phyloP scores from a whole-genome alignment of 2,113 vertebrate species.

The Sinocyclocheilus anophthalmus region DNA sequence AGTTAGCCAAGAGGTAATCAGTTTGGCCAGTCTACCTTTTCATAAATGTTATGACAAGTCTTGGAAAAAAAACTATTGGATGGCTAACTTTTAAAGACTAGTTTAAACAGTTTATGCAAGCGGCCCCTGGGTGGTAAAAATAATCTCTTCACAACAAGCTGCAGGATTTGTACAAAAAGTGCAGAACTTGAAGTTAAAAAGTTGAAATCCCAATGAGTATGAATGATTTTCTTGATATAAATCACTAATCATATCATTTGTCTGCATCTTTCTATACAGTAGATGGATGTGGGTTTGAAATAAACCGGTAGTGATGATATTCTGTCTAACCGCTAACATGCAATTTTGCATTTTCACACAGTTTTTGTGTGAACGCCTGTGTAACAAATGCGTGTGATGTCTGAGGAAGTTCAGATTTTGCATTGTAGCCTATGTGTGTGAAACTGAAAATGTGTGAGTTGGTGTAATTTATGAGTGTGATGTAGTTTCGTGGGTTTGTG shows the following conservation, averaged over 20 bases:
- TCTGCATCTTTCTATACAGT: neutral
- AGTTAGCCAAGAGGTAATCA: no score
- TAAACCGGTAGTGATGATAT: neutral
- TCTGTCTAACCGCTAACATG: neutral
- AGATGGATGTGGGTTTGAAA: neutral
- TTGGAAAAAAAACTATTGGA: no score
- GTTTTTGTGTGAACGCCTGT: neutral
- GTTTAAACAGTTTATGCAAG: no score
- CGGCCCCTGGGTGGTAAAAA: neutral
- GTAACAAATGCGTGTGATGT: neutral
- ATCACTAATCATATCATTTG: neutral
- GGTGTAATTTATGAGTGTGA: neutral
- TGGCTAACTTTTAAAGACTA: neutral
- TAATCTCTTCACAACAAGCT: neutral
- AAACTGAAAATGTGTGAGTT: neutral
- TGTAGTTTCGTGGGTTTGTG: neutral
- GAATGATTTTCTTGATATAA: neutral
- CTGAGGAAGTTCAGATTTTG: neutral
- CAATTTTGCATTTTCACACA: neutral
- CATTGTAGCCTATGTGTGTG: neutral
- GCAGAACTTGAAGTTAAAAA: no score
- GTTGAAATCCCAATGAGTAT: neutral
- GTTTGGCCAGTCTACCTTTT: no score
- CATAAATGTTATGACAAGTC: no score
- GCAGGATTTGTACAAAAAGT: neutral